Percentiles rank a stretch among this genome's conserved stretches.
Evolutionary conservation across 2,113 vertebrate species (phyloP).

Genomic region (Pseudonaja textilis): DNA sequence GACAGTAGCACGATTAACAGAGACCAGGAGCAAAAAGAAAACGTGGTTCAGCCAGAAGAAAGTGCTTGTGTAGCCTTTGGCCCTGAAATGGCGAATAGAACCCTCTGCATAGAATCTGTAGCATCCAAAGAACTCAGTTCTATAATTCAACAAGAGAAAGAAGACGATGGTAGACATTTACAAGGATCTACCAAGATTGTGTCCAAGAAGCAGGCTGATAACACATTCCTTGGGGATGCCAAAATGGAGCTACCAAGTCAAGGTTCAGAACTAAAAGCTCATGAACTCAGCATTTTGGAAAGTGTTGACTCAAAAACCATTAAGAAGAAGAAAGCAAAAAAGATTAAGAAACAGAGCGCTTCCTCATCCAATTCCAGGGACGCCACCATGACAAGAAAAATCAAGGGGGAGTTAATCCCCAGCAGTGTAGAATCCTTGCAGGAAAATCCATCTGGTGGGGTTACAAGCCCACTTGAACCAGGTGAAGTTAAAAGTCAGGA

Average conservation of each 20-base stretch:
- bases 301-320: constrained; percentile 5
- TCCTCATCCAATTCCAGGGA: constrained; percentile 25
- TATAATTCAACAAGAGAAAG: neutral
- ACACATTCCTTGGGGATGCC: neutral
- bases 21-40: constrained; percentile 19
- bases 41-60: constrained; percentile 25
- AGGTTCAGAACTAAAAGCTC: neutral
- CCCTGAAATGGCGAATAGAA: neutral
- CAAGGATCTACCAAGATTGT: neutral
- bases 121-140: neutral
- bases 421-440: constrained; percentile 51
- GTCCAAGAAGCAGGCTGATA: neutral
- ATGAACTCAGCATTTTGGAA: neutral
- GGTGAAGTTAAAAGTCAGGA: neutral
- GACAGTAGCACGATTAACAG: rapidly evolving
- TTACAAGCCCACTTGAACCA: neutral
- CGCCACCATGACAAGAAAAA: constrained; percentile 30
- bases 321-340: constrained; percentile 51
- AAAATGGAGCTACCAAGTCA: neutral
- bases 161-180: neutral
- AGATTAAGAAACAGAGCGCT: constrained; percentile 43
- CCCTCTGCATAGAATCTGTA: neutral
- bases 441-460: neutral
- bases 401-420: constrained; percentile 44
- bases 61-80: constrained; percentile 25